Evolutionary conservation across 1,140 invertebrate genomes (phyloP).

Genomic region (Cecropterus lyciades): DNA sequence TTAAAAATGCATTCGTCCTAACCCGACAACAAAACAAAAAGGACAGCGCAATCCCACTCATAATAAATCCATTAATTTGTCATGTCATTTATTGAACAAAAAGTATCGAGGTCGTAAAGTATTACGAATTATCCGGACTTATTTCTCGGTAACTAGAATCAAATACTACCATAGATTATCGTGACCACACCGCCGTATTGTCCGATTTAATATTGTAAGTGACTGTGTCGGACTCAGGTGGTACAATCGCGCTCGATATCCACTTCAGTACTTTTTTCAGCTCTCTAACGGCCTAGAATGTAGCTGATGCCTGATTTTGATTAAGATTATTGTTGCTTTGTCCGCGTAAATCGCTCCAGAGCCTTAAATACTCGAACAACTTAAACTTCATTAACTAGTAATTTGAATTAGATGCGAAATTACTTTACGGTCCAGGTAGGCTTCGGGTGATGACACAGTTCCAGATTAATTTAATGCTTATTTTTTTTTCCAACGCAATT

Average conservation of each 20-base stretch:
- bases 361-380: conserved; percentile 1
- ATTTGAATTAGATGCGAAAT: conserved; percentile 17
- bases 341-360: conserved; percentile 10
- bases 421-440: not conserved
- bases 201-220: conserved; percentile 72
- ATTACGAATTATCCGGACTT: conserved; percentile 60
- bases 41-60: conserved; percentile 69
- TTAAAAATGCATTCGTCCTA: conserved; percentile 83
- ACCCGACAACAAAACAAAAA: conserved; percentile 63
- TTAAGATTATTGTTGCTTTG: conserved; percentile 15
- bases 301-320: conserved; percentile 13
- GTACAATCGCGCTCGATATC: conserved; percentile 53
- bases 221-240: conserved; percentile 49
- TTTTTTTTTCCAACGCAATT: not conserved
- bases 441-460: not conserved
- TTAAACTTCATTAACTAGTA: conserved; percentile 14
- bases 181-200: conserved; percentile 67
- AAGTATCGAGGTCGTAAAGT: conserved; percentile 66
- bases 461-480: not conserved
- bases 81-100: conserved; percentile 79
- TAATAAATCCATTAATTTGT: conserved; percentile 84
- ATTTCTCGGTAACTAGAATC: conserved; percentile 71
- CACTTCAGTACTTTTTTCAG: conserved; percentile 19
- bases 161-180: conserved; percentile 71
- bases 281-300: conserved; percentile 12